Conservation (phyloP, 2,113 vertebrate species). For the Lagenorhynchus albirostris region DNA sequence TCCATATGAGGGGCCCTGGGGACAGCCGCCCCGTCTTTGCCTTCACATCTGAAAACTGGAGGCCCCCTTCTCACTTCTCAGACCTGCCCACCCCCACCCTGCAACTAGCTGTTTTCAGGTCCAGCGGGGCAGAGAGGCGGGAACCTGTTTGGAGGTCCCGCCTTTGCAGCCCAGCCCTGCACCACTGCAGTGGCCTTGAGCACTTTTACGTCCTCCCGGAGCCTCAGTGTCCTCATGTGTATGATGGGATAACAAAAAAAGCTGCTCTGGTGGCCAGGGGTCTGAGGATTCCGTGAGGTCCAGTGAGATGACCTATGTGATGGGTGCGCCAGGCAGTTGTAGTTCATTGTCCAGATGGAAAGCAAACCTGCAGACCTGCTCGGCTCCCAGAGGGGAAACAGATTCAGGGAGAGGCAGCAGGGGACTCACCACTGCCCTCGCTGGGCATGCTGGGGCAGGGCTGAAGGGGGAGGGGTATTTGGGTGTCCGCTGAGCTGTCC, state of each 20-base stretch:
- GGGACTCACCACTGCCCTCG: too few relatives aligned
- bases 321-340: neutral
- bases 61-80: neutral
- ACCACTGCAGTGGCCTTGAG: neutral
- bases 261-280: neutral
- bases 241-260: neutral
- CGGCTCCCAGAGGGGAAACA: neutral
- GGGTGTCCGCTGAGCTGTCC: neutral
- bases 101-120: neutral
- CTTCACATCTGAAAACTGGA: neutral
- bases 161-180: neutral
- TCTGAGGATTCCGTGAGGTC: neutral
- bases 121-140: neutral
- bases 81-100: neutral
- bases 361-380: neutral
- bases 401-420: neutral
- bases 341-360: neutral
- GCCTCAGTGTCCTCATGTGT: neutral
- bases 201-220: fast-evolving
- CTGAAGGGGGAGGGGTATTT: neutral
- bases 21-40: neutral
- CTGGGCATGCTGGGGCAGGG: neutral
- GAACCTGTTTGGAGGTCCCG: neutral
- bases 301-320: neutral
- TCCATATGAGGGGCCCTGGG: too few relatives aligned